Evolutionary conservation across 1,140 invertebrate species (phyloP).

Genomic region (Lepidostoma basale): DNA sequence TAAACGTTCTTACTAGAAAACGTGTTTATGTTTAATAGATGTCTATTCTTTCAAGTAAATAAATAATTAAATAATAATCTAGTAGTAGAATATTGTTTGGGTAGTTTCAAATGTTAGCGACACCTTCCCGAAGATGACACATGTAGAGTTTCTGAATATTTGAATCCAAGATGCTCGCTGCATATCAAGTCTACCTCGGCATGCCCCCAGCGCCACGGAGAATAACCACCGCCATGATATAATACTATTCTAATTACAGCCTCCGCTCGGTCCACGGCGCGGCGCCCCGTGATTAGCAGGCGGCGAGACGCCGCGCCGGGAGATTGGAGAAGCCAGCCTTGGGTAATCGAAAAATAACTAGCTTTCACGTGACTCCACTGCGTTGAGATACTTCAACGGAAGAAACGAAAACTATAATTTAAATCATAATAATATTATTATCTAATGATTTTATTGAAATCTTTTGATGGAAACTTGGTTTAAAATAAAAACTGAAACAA

Average conservation of each 20-base stretch:
- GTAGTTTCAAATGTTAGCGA: not conserved
- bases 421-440: too few relatives aligned
- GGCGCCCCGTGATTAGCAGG: not conserved
- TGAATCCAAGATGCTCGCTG: not conserved
- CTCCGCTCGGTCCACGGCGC: not conserved
- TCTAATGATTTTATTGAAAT: too few relatives aligned
- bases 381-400: too few relatives aligned
- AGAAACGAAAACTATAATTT: too few relatives aligned
- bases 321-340: not conserved
- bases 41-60: too few relatives aligned
- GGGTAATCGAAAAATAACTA: not conserved
- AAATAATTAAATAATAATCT: too few relatives aligned
- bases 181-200: not conserved
- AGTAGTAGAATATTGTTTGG: too few relatives aligned
- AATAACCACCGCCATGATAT: slow-evolving; percentile 12
- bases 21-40: too few relatives aligned
- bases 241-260: slow-evolving; percentile 13
- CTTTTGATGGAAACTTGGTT: too few relatives aligned
- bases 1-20: too few relatives aligned
- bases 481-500: too few relatives aligned
- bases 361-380: too few relatives aligned
- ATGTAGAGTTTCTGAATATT: not conserved
- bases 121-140: not conserved
- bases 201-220: not conserved
- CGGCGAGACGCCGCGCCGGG: not conserved